Evolutionary conservation across 2,888 invertebrate species (phyloP).

Genomic region (Micropterix aruncella): DNA sequence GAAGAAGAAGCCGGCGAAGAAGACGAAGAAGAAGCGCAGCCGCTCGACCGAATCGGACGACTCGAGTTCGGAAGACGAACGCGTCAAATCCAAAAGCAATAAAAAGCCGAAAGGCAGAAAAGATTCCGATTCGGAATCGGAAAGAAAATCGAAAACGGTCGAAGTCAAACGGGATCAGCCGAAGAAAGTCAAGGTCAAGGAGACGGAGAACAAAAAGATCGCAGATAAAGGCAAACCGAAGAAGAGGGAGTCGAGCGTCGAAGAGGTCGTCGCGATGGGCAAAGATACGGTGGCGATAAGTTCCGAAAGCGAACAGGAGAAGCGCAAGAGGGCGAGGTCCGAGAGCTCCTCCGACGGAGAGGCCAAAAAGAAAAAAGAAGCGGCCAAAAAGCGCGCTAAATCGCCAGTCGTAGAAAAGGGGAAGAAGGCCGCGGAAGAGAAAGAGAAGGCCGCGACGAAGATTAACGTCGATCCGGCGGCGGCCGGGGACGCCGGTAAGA

Average conservation of each 20-base stretch:
- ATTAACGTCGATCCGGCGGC: constrained; percentile 28
- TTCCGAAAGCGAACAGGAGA: constrained; percentile 36
- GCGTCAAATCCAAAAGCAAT: constrained; percentile 28
- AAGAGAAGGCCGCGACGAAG: constrained; percentile 21
- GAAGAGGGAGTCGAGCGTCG: constrained; percentile 28
- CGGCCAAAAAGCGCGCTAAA: constrained; percentile 5
- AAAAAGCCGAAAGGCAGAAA: constrained; percentile 34
- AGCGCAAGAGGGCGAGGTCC: constrained; percentile 27
- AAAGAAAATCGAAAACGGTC: constrained; percentile 30
- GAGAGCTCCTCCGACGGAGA: constrained; percentile 30
- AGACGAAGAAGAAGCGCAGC: constrained; percentile 30
- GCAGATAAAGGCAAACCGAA: constrained; percentile 27
- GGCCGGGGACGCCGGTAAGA: constrained; percentile 35
- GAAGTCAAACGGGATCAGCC: constrained; percentile 26
- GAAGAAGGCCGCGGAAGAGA: constrained; percentile 27
- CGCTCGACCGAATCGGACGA: constrained; percentile 34
- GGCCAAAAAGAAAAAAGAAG: constrained; percentile 18
- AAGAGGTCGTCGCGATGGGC: neutral
- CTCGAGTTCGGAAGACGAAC: constrained; percentile 36
- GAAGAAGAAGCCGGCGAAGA: constrained; percentile 33
- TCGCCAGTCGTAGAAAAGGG: constrained; percentile 18
- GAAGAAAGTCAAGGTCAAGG: constrained; percentile 6
- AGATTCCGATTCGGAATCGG: constrained; percentile 27
- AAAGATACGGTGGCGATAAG: constrained; percentile 20
- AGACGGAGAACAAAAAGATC: constrained; percentile 19